phyloP scores from a whole-genome alignment of 2,797 vertebrate genomes.

The Enteromius afrohamiltoni region DNA sequence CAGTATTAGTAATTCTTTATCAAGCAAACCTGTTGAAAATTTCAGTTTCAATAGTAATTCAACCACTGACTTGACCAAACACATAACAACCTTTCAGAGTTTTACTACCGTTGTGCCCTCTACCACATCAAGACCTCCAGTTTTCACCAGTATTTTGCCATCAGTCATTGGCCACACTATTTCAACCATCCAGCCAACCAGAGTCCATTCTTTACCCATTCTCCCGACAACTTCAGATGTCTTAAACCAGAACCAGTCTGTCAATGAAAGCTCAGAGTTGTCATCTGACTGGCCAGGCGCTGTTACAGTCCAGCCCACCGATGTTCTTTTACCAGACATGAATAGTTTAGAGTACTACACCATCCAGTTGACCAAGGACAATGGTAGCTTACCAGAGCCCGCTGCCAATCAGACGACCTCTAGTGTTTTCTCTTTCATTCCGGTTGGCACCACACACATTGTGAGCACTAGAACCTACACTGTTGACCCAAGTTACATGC shows the following conservation, averaged over 20 bases:
- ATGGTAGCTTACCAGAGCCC: conserved; percentile 67
- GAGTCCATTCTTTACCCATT: conserved; percentile 18
- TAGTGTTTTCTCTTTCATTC: conserved; percentile 53
- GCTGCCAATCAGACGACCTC: conserved; percentile 64
- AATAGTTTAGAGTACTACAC: conserved; percentile 78
- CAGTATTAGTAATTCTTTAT: conserved; percentile 62
- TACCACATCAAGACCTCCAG: neutral
- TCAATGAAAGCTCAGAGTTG: conserved; percentile 55
- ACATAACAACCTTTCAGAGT: neutral
- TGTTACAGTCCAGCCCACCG: conserved; percentile 66
- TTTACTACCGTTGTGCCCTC: neutral
- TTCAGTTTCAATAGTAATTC: conserved; percentile 37
- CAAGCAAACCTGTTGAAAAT: conserved; percentile 43
- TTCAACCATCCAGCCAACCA: conserved; percentile 37
- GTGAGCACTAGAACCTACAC: conserved; percentile 60
- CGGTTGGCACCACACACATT: conserved; percentile 61
- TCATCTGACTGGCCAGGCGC: conserved; percentile 69
- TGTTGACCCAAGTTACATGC: conserved; percentile 55
- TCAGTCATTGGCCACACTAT: conserved; percentile 7
- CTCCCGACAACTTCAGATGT: conserved; percentile 55
- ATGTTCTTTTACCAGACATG: conserved; percentile 74
- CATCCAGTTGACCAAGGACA: conserved; percentile 67
- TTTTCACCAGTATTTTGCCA: conserved; percentile 20
- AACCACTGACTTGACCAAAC: conserved; percentile 35
- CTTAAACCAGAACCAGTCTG: conserved; percentile 53